Evolutionary conservation across 2,113 vertebrate genomes (phyloP), one percentile per base, ranked within the genome.

Genomic region (Ahaetulla prasina): DNA sequence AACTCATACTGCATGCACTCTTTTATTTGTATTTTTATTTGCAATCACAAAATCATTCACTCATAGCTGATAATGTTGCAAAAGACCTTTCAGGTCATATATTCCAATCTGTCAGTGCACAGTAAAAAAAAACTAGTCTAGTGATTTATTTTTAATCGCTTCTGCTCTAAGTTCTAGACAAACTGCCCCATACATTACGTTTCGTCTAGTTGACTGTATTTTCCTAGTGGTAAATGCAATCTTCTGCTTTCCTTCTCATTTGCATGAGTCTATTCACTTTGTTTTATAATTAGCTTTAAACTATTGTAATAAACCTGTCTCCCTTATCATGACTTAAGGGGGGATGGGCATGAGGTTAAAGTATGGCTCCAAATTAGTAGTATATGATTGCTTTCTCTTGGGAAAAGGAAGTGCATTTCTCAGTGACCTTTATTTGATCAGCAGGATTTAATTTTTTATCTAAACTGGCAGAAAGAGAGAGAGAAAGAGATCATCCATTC

Each of bases 1-100:
- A 94, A 54, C 22, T 93, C 22, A 45, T 43, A 92, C 0, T 39
- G 2, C n/a, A 43, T 91, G 30, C 8, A 89, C 0, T 85, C 92
- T 49, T 94, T 91, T 27, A 87, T 92, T 95, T 89, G 50, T 92
- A 89, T 57, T 86, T 63, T 95, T 92, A 90, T 90, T 88, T 23
- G 45, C 92, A 94, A 88, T 94, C 88, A 93, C 47, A 91, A 80
- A 93, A 87, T 68, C 54, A 53, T 47, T 88, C 54, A 91, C 27
- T 89, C 87, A 93, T 68, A 91, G 1, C 50, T 91, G 89, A 90
- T 90, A 89, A 74, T 52, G 80, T 90, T 91, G 50, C 53, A 94
- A 95, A 93, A 94, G 54, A 68, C 9, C 74, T 92, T 27, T 89
- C 89, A 9, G 85, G 88, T 94, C 25, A 95, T 94, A 16, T 87